Evolutionary conservation across 2,113 vertebrate genomes (phyloP).

Genomic region (Otis tarda): DNA sequence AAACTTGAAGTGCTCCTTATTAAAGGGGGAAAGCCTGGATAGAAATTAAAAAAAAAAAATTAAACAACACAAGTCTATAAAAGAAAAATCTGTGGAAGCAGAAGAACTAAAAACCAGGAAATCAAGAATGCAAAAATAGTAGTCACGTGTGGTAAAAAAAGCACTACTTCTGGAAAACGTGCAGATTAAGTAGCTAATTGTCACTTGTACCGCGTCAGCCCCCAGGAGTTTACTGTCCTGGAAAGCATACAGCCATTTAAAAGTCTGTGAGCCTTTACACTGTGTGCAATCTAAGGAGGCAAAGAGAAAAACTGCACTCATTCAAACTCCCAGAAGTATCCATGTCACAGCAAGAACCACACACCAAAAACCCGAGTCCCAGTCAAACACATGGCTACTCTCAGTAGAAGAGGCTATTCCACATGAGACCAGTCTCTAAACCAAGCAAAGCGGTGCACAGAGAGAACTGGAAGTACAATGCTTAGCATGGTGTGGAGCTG

Average conservation of each 20-base stretch:
- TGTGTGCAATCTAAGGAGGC: background rate
- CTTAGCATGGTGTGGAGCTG: background rate
- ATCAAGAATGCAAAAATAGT: background rate
- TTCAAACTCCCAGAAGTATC: background rate
- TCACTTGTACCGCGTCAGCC: background rate
- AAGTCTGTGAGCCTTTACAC: background rate
- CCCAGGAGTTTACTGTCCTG: background rate
- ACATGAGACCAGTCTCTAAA: background rate
- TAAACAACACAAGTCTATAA: background rate
- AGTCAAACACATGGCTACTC: background rate
- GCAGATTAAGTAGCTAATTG: background rate
- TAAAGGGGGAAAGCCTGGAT: background rate
- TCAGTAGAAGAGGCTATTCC: background rate
- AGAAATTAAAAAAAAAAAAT: background rate
- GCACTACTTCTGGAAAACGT: background rate
- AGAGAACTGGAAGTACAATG: background rate
- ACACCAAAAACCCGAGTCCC: background rate
- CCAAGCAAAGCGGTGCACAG: background rate
- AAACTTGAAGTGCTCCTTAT: background rate
- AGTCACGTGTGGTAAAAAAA: background rate
- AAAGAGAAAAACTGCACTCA: background rate
- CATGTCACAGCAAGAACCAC: background rate
- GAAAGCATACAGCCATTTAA: background rate
- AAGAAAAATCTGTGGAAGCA: background rate
- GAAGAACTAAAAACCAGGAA: background rate